Conservation (phyloP, 2,888 invertebrate genomes). For the Drosophila recens region DNA sequence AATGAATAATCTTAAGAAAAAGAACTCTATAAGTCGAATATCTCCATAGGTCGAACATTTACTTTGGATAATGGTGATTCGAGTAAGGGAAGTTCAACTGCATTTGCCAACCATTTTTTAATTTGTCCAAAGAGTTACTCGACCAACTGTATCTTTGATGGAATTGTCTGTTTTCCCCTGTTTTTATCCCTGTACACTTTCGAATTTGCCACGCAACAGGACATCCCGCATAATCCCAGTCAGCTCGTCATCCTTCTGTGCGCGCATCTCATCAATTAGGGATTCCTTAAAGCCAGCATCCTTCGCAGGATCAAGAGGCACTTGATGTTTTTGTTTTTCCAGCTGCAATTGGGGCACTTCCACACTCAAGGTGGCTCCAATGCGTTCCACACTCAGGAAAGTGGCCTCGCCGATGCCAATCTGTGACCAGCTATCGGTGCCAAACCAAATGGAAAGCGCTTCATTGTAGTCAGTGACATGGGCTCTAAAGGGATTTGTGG, state of each 20-base stretch:
- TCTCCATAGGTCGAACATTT: too few species aligned
- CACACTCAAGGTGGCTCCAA: constrained; percentile 86
- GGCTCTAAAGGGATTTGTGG: constrained; percentile 83
- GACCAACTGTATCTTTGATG: neutral
- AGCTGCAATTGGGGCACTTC: constrained; percentile 86
- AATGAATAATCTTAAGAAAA: too few species aligned
- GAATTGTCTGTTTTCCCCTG: neutral
- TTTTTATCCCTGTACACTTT: constrained; percentile 62
- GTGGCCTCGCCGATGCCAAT: constrained; percentile 87
- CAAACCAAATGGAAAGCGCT: constrained; percentile 88
- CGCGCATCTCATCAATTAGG: constrained; percentile 88
- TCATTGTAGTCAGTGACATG: constrained; percentile 88
- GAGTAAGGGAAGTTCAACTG: too few species aligned
- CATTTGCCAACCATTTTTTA: neutral
- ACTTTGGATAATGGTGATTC: too few species aligned
- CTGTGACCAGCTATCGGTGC: constrained; percentile 88
- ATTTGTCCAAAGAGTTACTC: neutral
- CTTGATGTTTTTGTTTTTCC: constrained; percentile 73
- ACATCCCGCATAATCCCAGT: constrained; percentile 78
- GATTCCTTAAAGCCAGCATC: constrained; percentile 89
- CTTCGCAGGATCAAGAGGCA: constrained; percentile 88
- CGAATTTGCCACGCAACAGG: constrained; percentile 82
- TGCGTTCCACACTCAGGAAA: constrained; percentile 85
- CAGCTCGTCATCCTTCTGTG: constrained; percentile 89
- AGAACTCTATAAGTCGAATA: too few species aligned